These are phyloP conservation scores for Pachycephala philippinensis DNA, from an alignment of 2,113 vertebrate genomes.

Conservation along the genomic window DNA sequence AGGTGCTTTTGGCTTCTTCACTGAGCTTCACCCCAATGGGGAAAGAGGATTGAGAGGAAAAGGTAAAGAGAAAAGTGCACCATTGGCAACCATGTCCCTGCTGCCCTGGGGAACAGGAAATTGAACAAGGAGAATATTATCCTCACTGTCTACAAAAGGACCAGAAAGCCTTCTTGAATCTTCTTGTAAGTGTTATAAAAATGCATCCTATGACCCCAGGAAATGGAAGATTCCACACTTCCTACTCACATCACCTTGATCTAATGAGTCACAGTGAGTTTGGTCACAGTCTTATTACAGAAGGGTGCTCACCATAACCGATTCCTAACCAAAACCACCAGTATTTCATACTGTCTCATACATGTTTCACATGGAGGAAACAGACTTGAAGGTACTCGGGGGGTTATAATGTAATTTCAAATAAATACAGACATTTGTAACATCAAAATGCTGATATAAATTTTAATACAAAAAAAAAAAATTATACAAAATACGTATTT, in stretches of 20 bases:
- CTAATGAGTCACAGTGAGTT: not conserved
- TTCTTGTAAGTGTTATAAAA: not conserved
- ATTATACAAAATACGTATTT: not conserved
- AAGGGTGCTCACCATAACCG: not conserved
- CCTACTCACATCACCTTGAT: not conserved
- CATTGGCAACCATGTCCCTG: not conserved
- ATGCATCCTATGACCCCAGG: not conserved
- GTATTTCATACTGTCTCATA: not conserved
- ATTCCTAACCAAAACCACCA: not conserved
- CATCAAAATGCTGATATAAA: not conserved
- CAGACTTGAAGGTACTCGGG: not conserved
- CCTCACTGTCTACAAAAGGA: not conserved
- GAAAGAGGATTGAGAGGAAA: not conserved
- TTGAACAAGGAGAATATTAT: not conserved
- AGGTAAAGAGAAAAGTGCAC: not conserved
- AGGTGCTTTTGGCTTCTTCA: not conserved
- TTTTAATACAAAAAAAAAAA: not conserved
- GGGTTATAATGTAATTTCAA: not conserved
- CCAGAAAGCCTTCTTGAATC: not conserved
- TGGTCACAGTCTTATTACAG: not conserved
- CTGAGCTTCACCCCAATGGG: not conserved
- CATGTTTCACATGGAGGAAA: not conserved
- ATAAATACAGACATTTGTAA: not conserved
- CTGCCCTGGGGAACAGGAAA: not conserved
- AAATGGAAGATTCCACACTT: not conserved